Percentiles rank a stretch among this genome's conserved stretches.
Conservation (phyloP, 2,888 invertebrate genomes). For the Cybosia mesomella region DNA sequence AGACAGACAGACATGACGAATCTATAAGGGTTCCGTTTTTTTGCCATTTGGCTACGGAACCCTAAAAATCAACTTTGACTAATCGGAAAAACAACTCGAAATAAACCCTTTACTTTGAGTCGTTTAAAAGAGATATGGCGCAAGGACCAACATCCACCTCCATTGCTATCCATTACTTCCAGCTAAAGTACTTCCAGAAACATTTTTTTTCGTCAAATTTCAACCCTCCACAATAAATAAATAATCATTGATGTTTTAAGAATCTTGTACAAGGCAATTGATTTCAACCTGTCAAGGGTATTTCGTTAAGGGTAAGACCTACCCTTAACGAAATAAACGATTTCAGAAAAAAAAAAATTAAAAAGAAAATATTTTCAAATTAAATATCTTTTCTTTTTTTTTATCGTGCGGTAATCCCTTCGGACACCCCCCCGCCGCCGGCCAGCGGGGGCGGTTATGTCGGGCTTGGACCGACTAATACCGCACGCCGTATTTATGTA, state of each 20-base stretch:
- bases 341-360: neutral
- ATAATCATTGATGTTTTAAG: conserved; percentile 43
- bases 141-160: neutral
- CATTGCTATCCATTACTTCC: neutral
- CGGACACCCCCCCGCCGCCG: too few relatives aligned
- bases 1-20: too few relatives aligned
- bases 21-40: too few relatives aligned
- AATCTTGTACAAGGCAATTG: conserved; percentile 54
- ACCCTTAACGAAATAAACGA: too few relatives aligned
- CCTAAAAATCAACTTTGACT: too few relatives aligned
- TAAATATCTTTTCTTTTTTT: too few relatives aligned
- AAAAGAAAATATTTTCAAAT: too few relatives aligned
- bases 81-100: neutral
- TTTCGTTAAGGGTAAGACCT: conserved; percentile 40
- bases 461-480: too few relatives aligned
- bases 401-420: too few relatives aligned
- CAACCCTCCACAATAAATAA: conserved; percentile 43
- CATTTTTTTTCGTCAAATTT: neutral
- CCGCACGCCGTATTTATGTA: too few relatives aligned
- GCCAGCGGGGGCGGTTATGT: too few relatives aligned
- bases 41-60: too few relatives aligned
- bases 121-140: neutral
- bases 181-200: neutral
- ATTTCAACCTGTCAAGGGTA: conserved; percentile 43
- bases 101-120: neutral